These are phyloP conservation scores for Manis pentadactyla DNA, from an alignment of 2,797 vertebrate species.

Conservation along the genomic window DNA sequence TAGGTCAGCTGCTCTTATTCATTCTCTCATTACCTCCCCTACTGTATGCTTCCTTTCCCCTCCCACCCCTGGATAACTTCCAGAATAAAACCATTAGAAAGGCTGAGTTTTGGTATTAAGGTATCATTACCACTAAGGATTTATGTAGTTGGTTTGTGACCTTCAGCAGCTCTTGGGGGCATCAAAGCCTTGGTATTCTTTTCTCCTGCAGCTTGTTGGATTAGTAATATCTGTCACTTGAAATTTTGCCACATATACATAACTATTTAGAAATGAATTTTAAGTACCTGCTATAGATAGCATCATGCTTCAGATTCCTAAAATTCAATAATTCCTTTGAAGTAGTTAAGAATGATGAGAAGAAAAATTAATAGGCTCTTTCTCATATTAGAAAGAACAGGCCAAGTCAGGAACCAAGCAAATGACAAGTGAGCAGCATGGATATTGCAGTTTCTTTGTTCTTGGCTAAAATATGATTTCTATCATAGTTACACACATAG, in stretches of 20 bases:
- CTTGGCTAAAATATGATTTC: conserved; percentile 24
- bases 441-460: neutral
- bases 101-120: neutral
- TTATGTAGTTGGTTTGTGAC: neutral
- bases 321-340: conserved; percentile 43
- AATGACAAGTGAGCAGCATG: neutral
- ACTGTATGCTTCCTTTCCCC: neutral
- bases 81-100: neutral
- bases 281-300: neutral
- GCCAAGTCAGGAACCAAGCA: conserved; percentile 14
- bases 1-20: neutral
- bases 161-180: neutral
- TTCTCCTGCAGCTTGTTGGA: neutral
- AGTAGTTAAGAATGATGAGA: conserved; percentile 47
- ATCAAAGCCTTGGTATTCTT: neutral
- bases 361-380: conserved; percentile 41
- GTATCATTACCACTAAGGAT: neutral
- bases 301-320: conserved; percentile 22
- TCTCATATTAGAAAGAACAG: conserved; percentile 30
- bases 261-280: conserved; percentile 25
- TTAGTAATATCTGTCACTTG: conserved; percentile 19
- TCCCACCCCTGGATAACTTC: neutral
- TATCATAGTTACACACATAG: neutral
- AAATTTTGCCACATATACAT: neutral
- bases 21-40: neutral